Evolutionary conservation across 2,113 vertebrate species (phyloP), one percentile per base, ranked within the genome.

Genomic region (Calyptomena viridis): DNA sequence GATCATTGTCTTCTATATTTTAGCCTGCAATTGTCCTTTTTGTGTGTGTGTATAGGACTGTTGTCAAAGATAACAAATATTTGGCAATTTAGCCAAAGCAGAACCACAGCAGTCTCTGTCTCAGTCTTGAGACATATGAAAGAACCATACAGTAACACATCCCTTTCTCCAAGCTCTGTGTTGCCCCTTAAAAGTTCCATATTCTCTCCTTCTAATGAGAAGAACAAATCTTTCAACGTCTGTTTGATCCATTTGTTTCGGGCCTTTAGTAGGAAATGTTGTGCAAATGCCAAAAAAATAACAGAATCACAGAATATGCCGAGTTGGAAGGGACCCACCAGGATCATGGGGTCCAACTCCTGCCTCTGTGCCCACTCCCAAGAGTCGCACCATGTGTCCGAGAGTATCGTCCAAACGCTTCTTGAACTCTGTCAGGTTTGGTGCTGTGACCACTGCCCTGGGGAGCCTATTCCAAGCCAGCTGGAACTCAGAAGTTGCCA

Each of bases 121-220:
- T 66, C 74, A 25, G 14, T 46, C 59, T 71, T 78, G 31, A 42
- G 15, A 62, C 3, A 12, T 53, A 25, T 44, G 42, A 71, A 82
- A 46, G 52, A 1, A 1, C 3, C 6, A 4, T 33, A 9, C 5
- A 28, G n/a, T n/a, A 86, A 23, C 4, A 23, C 46, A 82, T 5
- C 2, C n/a, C 31, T 15, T 71, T 53, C 27, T 6, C 25, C 56
- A 75, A 21, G 14, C 3, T 59, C 63, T 63, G 3, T 47, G 25
- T 42, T 75, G 4, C 15, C 35, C 6, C 9, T 6, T 25, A 50
- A 71, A 87, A 93, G 2, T 16, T 82, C 5, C 30, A 63, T 47
- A 39, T 63, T 55, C 18, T 8, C 5, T 19, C 1, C 7, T 64
- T 77, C 39, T n/a, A 62, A 84, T 77, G 22, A 73, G n/a, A 81